A percentile compares a stretch with the other conserved stretches of the same genome.
phyloP scores from a whole-genome alignment of 2,797 vertebrate genomes.

The Squalus acanthias region DNA sequence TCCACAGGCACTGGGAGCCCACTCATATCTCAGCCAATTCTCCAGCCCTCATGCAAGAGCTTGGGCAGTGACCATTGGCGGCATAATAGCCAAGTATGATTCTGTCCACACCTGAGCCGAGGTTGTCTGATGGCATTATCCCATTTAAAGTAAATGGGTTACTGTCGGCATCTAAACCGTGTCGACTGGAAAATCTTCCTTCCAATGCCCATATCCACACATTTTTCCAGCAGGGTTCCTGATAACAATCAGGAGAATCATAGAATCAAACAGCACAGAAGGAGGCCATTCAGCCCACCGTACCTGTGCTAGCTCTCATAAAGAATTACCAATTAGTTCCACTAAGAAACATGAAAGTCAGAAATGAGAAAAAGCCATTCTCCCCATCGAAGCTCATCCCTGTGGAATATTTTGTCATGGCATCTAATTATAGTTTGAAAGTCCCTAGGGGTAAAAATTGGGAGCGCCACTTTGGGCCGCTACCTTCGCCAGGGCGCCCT shows the following conservation, averaged over 20 bases:
- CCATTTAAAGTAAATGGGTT: neutral
- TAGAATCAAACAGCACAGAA: neutral
- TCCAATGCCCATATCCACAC: neutral
- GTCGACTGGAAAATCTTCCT: neutral
- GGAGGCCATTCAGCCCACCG: neutral
- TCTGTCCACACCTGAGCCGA: neutral
- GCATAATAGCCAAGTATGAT: neutral
- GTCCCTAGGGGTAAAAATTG: no score
- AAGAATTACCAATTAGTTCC: neutral
- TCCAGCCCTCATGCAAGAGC: neutral
- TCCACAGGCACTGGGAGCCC: neutral
- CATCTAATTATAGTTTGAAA: neutral
- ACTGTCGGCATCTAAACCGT: neutral
- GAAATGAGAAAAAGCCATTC: neutral
- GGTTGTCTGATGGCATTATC: neutral
- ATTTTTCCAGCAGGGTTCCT: neutral
- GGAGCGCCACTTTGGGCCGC: no score
- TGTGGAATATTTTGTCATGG: neutral
- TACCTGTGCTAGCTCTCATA: neutral
- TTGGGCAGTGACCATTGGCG: neutral
- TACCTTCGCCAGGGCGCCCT: no score
- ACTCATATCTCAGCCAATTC: neutral
- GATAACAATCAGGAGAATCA: neutral
- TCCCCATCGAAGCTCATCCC: neutral
- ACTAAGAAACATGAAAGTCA: neutral